These are phyloP conservation scores for Protobothrops mucrosquamatus DNA, from an alignment of 2,113 vertebrate genomes.

Conservation along the genomic window DNA sequence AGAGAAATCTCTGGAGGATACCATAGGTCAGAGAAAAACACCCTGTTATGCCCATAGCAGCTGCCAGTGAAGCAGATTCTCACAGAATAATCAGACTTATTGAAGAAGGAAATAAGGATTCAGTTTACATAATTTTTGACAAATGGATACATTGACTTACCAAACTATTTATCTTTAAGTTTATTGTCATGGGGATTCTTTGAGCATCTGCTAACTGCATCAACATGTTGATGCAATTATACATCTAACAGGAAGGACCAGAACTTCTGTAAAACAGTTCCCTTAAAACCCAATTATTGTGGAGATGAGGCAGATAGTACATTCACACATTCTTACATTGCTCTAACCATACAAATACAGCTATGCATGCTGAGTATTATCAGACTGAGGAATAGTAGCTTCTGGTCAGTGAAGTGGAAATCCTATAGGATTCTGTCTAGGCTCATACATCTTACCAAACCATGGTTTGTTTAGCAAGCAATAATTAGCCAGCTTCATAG, in stretches of 20 bases:
- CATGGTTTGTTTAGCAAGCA: not conserved
- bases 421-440: not conserved
- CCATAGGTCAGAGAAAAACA: not conserved
- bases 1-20: not conserved
- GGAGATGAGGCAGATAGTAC: not conserved
- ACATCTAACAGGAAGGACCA: not conserved
- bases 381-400: not conserved
- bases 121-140: not conserved
- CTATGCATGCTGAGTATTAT: not conserved
- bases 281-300: not conserved
- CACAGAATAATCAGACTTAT: not conserved
- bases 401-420: not conserved
- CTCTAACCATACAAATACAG: not conserved
- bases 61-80: not conserved
- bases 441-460: not conserved
- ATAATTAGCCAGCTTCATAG: not conserved
- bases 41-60: not conserved
- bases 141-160: not conserved
- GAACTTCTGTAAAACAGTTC: not conserved
- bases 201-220: not conserved
- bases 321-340: not conserved
- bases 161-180: not conserved
- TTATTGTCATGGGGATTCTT: not conserved
- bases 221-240: not conserved
- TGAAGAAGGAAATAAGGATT: not conserved